A percentile compares a stretch with the other conserved stretches of the same genome.
These are phyloP conservation scores for Mus musculus DNA, from an alignment of 2,113 vertebrate species.

Conservation along the genomic window DNA sequence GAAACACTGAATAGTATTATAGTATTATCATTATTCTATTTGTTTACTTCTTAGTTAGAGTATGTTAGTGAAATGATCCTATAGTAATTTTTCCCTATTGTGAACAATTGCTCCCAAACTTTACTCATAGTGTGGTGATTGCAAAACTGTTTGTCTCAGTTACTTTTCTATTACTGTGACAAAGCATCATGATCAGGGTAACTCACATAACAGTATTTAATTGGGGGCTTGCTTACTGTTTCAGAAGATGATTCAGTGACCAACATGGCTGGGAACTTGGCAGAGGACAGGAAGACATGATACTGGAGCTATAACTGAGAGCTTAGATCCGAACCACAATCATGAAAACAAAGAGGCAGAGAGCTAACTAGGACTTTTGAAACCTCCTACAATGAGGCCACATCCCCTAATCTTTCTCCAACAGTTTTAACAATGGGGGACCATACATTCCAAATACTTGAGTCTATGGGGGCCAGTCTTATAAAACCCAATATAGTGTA, in stretches of 20 bases:
- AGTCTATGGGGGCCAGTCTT: not conserved
- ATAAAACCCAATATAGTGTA: not conserved
- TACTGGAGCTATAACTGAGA: not conserved
- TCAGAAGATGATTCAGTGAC: not conserved
- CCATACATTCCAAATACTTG: not conserved
- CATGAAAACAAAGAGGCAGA: not conserved
- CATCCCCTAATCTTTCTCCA: not conserved
- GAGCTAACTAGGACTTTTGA: not conserved
- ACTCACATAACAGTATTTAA: not conserved
- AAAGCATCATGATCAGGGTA: not conserved
- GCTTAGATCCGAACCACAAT: not conserved
- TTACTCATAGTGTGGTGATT: not conserved
- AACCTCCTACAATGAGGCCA: not conserved
- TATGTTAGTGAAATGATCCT: not conserved
- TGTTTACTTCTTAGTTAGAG: not conserved
- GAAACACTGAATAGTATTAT: not conserved
- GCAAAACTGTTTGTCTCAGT: not conserved
- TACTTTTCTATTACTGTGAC: not conserved
- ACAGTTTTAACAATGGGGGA: not conserved
- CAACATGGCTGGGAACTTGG: not conserved
- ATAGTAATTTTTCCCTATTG: not conserved
- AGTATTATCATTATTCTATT: not conserved
- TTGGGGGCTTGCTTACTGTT: not conserved
- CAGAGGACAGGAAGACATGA: not conserved
- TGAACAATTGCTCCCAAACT: rapidly evolving